These are phyloP conservation scores for Otis tarda DNA, from an alignment of 2,113 vertebrate genomes.

Conservation along the genomic window DNA sequence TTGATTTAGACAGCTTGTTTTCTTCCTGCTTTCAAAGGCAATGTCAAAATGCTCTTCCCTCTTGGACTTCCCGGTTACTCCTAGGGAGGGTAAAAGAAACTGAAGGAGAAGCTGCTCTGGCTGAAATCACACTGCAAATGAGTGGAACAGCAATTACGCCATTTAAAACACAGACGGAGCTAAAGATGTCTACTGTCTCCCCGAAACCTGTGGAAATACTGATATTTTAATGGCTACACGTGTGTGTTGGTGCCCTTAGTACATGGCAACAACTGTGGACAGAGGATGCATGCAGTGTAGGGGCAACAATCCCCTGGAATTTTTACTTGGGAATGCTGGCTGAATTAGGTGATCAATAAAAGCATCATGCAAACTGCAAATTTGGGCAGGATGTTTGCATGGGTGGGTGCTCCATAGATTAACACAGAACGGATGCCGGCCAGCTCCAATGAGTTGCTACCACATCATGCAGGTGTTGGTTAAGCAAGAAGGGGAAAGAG, in stretches of 20 bases:
- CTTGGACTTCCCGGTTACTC: background rate
- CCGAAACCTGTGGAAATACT: background rate
- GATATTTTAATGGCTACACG: background rate
- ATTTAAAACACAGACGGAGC: background rate
- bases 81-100: background rate
- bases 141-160: background rate
- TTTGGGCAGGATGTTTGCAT: background rate
- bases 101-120: background rate
- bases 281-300: background rate
- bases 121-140: background rate
- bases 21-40: constrained; percentile 32
- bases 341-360: background rate
- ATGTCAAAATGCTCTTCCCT: background rate
- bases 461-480: background rate
- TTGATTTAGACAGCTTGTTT: constrained; percentile 59
- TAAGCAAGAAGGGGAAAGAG: background rate
- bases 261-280: background rate
- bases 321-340: background rate
- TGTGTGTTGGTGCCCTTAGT: background rate
- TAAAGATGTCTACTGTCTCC: background rate
- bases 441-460: background rate
- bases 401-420: background rate
- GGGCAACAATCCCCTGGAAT: background rate
- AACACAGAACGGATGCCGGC: background rate
- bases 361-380: background rate